phyloP scores from a whole-genome alignment of 2,113 vertebrate genomes.

The Phocoena sinus region DNA sequence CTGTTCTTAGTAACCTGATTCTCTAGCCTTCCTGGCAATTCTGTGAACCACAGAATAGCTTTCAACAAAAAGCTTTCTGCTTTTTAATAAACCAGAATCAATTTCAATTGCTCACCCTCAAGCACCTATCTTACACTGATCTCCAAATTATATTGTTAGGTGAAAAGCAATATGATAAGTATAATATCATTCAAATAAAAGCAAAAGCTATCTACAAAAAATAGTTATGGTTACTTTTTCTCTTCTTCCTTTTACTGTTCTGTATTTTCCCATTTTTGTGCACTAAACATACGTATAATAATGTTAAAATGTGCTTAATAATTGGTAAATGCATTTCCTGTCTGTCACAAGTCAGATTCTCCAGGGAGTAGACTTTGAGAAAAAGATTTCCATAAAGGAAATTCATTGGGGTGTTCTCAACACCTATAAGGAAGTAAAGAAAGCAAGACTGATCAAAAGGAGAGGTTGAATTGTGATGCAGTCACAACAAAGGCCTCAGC shows the following conservation, averaged over 20 bases:
- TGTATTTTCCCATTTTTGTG: not conserved
- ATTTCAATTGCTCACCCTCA: not conserved
- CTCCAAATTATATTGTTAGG: not conserved
- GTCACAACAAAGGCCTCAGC: not conserved
- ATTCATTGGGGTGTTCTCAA: not conserved
- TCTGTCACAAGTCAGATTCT: not conserved
- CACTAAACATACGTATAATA: not conserved
- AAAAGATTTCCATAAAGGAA: not conserved
- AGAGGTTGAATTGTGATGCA: not conserved
- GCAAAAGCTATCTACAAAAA: not conserved
- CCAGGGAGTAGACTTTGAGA: not conserved
- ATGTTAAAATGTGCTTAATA: not conserved
- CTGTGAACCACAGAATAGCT: not conserved
- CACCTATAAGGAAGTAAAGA: not conserved
- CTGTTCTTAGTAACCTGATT: not conserved
- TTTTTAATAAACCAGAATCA: not conserved
- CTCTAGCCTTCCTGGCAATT: not conserved
- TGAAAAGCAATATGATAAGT: not conserved
- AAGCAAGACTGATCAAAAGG: not conserved
- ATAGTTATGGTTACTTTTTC: not conserved
- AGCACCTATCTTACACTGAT: not conserved
- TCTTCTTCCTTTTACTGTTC: not conserved
- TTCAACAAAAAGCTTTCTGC: not conserved
- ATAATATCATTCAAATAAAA: not conserved
- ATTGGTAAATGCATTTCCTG: not conserved